Evolutionary conservation across 2,888 invertebrate species (phyloP).

Genomic region (Coleophora flavipennella): DNA sequence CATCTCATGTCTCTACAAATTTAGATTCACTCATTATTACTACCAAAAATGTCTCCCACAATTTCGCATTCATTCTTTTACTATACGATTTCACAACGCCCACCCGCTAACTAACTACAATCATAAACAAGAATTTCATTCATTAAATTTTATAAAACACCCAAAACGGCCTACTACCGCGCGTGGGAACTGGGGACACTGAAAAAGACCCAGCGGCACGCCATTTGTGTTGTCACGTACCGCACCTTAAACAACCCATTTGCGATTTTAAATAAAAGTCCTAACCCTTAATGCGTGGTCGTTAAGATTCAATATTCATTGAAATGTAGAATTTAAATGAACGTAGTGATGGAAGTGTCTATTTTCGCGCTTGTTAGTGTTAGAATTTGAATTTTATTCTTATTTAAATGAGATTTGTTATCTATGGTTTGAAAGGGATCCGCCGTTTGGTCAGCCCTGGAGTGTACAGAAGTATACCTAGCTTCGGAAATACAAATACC

Average conservation of each 20-base stretch:
- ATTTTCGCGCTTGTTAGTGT: background rate
- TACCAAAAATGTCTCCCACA: background rate
- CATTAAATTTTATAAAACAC: conserved; percentile 5
- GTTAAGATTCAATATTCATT: background rate
- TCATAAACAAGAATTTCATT: conserved; percentile 7
- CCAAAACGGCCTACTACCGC: conserved; percentile 6
- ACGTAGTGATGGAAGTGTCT: background rate
- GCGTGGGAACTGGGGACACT: conserved; percentile 11
- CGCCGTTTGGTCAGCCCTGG: no score
- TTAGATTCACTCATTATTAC: background rate
- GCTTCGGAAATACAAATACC: no score
- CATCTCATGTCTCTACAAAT: no score
- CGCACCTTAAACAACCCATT: background rate
- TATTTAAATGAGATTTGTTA: no score
- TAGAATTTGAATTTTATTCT: no score
- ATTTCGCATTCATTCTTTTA: conserved; percentile 9
- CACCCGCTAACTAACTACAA: conserved; percentile 10
- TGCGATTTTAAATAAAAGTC: background rate
- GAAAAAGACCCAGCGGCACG: conserved; percentile 4
- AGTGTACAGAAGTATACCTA: no score
- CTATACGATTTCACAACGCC: conserved; percentile 4
- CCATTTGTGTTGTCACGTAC: conserved; percentile 8
- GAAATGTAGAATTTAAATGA: background rate
- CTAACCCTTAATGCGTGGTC: background rate
- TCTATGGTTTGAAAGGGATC: no score